Base-by-base conservation (phyloP, 2,888 invertebrate genomes). In the Epinotia brunnichana region DNA sequence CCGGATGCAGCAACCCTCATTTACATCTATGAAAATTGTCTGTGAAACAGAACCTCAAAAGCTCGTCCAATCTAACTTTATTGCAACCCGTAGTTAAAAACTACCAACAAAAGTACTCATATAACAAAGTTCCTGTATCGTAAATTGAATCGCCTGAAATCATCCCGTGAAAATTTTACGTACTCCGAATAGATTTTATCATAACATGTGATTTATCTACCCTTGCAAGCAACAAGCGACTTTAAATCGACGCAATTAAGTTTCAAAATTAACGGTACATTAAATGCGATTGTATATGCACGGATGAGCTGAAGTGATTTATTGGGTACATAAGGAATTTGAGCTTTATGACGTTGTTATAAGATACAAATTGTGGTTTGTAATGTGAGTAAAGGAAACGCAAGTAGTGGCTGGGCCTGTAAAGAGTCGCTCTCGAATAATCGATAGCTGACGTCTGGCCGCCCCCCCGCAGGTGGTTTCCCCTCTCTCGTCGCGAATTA, bases 361-460 rank as follows among this genome's bases (percentile, higher is more conserved):
- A 89, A 81, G 87, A 85, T 87, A 76, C 77, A 83, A 81, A 83
- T 80, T 83, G 76, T 76, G 77, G 76, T 70, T 76, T 77, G 75
- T 72, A 74, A 74, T 75, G 75, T 83, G 83, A 80, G 83, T 81
- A 81, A 84, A 85, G 87, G 87, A 87, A 89, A 84, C 82, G 83
- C 87, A 73, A 73, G 72, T 51, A 84, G 82, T 86, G 86, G 86
- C 85, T 82, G 83, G 83, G 83, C 80, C 86, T 84, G 85, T 84
- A 83, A 83, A 82, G 85, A 86, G 85, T 86, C 91, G 87, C 89
- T 90, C 91, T 90, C 90, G 87, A 92, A 92, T 92, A 92, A 92
- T 92, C 92, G 92, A 92, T 92, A 92, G 86, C 89, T 91, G 92
- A 92, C 92, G 92, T 92, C 92, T 92, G 92, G 91, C 86, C 75